Evolutionary conservation across 37 sponge, comb jelly and placozoan genomes (phyloP), one percentile per base, ranked within the genome.

Genomic region (Mnemiopsis leidyi): DNA sequence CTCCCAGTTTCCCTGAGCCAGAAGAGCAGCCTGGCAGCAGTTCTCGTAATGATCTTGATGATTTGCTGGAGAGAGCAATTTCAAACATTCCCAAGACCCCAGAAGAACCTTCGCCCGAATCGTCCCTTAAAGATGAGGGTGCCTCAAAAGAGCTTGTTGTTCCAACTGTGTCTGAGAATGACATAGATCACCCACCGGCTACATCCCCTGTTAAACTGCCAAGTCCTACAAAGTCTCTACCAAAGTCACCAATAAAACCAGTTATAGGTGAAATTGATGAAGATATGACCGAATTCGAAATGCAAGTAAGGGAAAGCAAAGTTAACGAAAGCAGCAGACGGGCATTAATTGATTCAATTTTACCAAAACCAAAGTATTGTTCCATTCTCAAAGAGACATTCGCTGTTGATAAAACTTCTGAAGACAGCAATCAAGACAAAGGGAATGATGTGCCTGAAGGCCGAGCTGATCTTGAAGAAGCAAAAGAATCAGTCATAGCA

Each of bases 331-430:
- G 35, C 18, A 16, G 20, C 36, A 77, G 32, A 20, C 79, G 32
- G 33, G 79, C 79, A 32, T 77, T 77, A 77, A 85, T 85, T 25
- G 90, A 85, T 39, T 85, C 90, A 85, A 85, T 85, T 21, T 39
- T 85, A 25, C 90, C 90, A 40, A 85, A 85, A 33, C 90, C 90
- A 38, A 85, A 85, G 26, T 85, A 85, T 39, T 85, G 90, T 39
- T 38, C 40, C 3, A 85, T 85, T n/a, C 61, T 85, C 5, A 85
- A 39, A 61, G 90, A 85, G 48, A 85, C 90, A 1, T 85, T 85
- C 36, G 90, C 61, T n/a, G 28, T 32, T 31, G 79, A 77, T 20
- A 13, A 13, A 48, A 18, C 61, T 18, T 5, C 61, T 48, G 61
- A 48, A 48, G 13, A 48, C 9, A 48, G 61, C 13, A 13, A 48